Evolutionary conservation across 2,888 invertebrate species (phyloP), one percentile per base, ranked within the genome.

Genomic region (Scaptomyza flava): DNA sequence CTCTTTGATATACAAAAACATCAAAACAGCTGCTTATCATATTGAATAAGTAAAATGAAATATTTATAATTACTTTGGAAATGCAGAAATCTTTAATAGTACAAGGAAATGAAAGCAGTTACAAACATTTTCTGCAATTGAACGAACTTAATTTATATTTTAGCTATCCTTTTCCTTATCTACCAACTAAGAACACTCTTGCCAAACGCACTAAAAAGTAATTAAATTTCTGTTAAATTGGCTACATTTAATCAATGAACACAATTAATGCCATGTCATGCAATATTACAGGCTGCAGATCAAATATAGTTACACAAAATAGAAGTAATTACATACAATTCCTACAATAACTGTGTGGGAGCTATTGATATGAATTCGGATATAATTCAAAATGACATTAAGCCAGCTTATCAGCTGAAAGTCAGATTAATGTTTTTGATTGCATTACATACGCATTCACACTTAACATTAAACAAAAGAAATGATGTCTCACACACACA

Each of bases 401-500:
- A 41, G 23, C 20, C 30, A 38, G 34, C 33, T 43, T 38, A 52
- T 48, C 47, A 50, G 17, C 23, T 8, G 11, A 30, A 34, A 11
- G 9, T 2, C 33, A 27, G 50, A 57, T 52, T 51, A 47, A 42
- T 23, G 31, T 14, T 27, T 23, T 27, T 23, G 41, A 42, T 43
- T 62, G 27, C 12, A 33, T 34, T 23, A 41, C n/a, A 33, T 34
- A 9, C 17, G 11, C 38, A 56, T 17, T 58, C 14, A 11, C n/a
- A 57, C n/a, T 62, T 46, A 47, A 23, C 34, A 36, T 23, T n/a
- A 57, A 53, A 53, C 58, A 68, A 60, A 68, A 20, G 43, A 3
- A 36, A n/a, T 4, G 12, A 20, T 17, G 33, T 48, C 8, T 36
- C 6, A 42, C 46, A 33, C 51, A 31, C 14, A 20, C 31, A 45